Percentiles rank a stretch among this genome's conserved stretches.
Evolutionary conservation across 2,888 invertebrate genomes (phyloP).

Genomic region (Tiliacea aurago): DNA sequence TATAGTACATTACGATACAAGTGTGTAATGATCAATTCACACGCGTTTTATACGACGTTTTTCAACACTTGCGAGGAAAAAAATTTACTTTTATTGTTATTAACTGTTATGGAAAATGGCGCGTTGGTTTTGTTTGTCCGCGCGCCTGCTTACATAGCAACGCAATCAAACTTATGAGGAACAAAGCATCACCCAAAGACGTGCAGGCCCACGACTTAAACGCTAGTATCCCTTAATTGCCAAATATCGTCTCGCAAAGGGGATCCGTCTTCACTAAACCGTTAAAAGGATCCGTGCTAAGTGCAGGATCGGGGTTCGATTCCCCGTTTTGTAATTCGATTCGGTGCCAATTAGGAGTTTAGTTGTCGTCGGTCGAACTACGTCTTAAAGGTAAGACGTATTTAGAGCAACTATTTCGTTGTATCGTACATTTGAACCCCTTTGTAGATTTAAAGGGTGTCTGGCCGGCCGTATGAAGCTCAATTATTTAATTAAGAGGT

Average conservation of each 20-base stretch:
- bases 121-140: no score
- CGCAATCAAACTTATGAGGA: slow-evolving; percentile 40
- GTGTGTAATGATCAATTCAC: no score
- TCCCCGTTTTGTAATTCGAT: slow-evolving; percentile 89
- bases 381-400: slow-evolving; percentile 82
- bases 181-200: slow-evolving; percentile 47
- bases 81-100: no score
- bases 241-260: slow-evolving; percentile 86
- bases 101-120: no score
- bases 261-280: slow-evolving; percentile 89
- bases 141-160: slow-evolving; percentile 34
- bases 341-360: slow-evolving; percentile 88
- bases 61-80: no score
- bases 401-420: slow-evolving; percentile 73
- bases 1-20: no score
- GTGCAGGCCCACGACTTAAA: slow-evolving; percentile 62
- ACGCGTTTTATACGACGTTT: no score
- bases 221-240: slow-evolving; percentile 85
- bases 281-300: slow-evolving; percentile 89
- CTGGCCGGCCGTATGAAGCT: slow-evolving; percentile 44
- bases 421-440: slow-evolving; percentile 73
- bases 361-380: slow-evolving; percentile 82
- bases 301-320: slow-evolving; percentile 89
- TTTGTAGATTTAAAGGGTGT: slow-evolving; percentile 68
- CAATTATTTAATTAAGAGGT: slow-evolving; percentile 63